phyloP scores from a whole-genome alignment of 2,113 vertebrate genomes.

The Cephalophus harveyi region DNA sequence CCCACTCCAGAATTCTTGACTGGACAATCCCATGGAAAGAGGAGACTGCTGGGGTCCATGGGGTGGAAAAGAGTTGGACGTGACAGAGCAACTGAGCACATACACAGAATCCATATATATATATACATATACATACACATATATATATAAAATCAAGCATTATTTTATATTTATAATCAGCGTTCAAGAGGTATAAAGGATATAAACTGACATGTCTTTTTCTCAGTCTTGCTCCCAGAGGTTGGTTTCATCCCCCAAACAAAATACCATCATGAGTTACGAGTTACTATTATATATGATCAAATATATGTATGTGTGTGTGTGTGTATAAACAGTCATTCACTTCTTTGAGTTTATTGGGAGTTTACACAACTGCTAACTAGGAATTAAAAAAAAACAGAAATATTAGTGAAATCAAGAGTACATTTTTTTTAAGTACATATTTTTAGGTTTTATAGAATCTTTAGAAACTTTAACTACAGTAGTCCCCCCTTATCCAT shows the following conservation, averaged over 20 bases:
- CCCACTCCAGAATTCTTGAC: background rate
- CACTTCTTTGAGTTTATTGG: background rate
- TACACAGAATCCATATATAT: background rate
- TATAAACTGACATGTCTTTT: background rate
- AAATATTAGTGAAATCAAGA: background rate
- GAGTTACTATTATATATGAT: background rate
- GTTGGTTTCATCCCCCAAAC: background rate
- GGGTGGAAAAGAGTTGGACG: background rate
- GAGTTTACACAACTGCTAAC: background rate
- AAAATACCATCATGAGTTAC: background rate
- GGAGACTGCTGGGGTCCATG: background rate
- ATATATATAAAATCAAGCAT: too few species aligned
- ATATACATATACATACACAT: background rate
- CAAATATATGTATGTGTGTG: background rate
- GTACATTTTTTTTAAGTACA: background rate
- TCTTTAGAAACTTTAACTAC: background rate
- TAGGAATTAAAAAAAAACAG: background rate
- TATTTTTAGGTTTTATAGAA: background rate
- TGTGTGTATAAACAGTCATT: background rate
- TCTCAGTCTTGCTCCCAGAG: background rate
- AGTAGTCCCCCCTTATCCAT: background rate
- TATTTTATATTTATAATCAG: background rate
- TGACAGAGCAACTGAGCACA: background rate
- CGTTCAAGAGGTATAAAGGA: background rate
- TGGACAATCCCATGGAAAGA: background rate